A percentile compares a stretch with the other conserved stretches of the same genome.
Conservation (phyloP, 2,888 invertebrate species). For the Litoditis marina region DNA sequence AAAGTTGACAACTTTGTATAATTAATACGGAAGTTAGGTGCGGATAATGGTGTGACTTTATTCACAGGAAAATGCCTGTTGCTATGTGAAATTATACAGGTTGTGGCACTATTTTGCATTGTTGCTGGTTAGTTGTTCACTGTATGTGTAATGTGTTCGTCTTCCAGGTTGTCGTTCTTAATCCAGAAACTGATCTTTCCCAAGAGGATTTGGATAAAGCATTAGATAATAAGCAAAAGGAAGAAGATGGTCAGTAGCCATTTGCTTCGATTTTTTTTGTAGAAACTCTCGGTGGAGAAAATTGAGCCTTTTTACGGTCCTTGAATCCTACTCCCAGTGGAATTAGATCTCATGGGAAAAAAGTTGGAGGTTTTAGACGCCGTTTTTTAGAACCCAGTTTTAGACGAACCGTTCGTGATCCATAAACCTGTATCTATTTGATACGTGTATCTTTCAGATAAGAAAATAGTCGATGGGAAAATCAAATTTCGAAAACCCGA, state of each 20-base stretch:
- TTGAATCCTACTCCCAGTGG: too few relatives aligned
- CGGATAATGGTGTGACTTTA: too few relatives aligned
- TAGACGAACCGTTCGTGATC: too few relatives aligned
- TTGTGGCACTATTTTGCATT: too few relatives aligned
- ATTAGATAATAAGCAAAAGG: constrained; percentile 43
- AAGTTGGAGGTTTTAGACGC: neutral
- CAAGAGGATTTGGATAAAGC: constrained; percentile 48
- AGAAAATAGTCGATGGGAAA: constrained; percentile 52
- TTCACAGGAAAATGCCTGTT: too few relatives aligned
- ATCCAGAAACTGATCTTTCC: constrained; percentile 47
- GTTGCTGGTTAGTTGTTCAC: neutral
- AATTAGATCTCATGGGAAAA: neutral
- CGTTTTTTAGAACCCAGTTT: too few relatives aligned
- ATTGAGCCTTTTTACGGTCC: too few relatives aligned
- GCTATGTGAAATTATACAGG: too few relatives aligned
- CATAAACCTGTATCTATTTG: neutral
- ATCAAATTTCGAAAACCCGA: constrained; percentile 56
- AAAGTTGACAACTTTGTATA: too few relatives aligned
- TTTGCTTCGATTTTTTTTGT: too few relatives aligned
- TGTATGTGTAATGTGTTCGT: neutral
- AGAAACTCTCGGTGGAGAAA: too few relatives aligned
- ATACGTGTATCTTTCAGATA: constrained; percentile 27
- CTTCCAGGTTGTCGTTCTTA: constrained; percentile 46
- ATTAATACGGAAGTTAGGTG: too few relatives aligned
- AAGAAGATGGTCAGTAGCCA: constrained; percentile 50